phyloP scores from a whole-genome alignment of 1,140 invertebrate species.

The Scaptomyza hsui region DNA sequence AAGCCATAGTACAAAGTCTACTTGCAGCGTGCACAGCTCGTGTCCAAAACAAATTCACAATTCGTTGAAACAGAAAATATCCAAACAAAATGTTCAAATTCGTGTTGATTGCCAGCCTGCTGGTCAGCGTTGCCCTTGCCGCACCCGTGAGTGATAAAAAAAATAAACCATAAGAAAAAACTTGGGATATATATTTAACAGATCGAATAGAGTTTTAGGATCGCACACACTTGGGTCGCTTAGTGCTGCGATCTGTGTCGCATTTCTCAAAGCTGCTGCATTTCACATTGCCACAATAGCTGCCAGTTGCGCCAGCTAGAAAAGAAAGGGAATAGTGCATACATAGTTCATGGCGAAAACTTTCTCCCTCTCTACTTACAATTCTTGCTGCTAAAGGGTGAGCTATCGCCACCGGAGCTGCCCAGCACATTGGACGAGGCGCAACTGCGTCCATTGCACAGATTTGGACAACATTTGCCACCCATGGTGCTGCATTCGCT shows the following conservation, averaged over 20 bases:
- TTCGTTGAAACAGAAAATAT: slow-evolving; percentile 4
- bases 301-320: slow-evolving; percentile 85
- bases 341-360: background rate
- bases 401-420: slow-evolving; percentile 60
- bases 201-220: slow-evolving; percentile 83
- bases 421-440: slow-evolving; percentile 84
- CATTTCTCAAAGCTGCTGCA: slow-evolving; percentile 88
- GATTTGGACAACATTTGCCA: slow-evolving; percentile 88
- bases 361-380: slow-evolving; percentile 51
- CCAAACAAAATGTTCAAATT: slow-evolving; percentile 67
- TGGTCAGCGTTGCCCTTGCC: slow-evolving; percentile 60
- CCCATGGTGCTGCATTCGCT: slow-evolving; percentile 86
- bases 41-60: slow-evolving; percentile 18
- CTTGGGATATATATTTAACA: background rate
- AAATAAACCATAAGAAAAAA: background rate
- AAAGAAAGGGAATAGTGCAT: background rate
- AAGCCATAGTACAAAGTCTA: slow-evolving; percentile 73
- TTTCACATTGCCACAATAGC: slow-evolving; percentile 88
- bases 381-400: slow-evolving; percentile 79
- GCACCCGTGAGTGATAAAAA: slow-evolving; percentile 70
- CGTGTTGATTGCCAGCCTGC: slow-evolving; percentile 77
- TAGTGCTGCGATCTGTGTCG: slow-evolving; percentile 87
- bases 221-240: slow-evolving; percentile 88
- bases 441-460: slow-evolving; percentile 88
- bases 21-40: slow-evolving; percentile 72